Base-by-base conservation (phyloP, 2,888 invertebrate genomes). In the Phyto melanocephala region DNA sequence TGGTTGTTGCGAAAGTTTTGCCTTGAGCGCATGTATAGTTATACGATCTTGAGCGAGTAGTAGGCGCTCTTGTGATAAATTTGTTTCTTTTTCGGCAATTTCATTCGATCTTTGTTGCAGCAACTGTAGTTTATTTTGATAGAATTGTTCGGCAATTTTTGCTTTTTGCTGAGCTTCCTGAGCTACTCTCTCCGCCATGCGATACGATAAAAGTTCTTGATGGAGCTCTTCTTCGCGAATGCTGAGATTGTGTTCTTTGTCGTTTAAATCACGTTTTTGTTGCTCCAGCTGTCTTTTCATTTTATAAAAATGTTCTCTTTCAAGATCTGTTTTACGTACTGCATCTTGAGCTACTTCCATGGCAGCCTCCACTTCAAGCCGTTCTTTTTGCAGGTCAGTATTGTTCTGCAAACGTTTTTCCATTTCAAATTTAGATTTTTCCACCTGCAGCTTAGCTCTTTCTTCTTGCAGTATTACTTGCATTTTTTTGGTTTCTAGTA, bases 291-390 rank as follows among this genome's bases (percentile, higher is more conserved):
- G 88, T 0, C 91, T 86, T 81, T 91, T 90, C 75, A 88, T 85
- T 71, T 87, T 89, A 60, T 89, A 87, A 15, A 87, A 89, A 3
- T 90, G 88, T 40, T 90, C 89, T 1, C 91, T 88, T 81, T 91
- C 91, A 6, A 87, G 84, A 82, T 91, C 91, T 0, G 91, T 89
- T 65, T 88, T 90, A 0, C 87, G 87, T 1, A 90, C 87, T 0
- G 91, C 90, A 82, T 91, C 91, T 8, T 91, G 88, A 0, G 92
- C 91, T 35, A 91, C 89, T 75, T 90, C 87, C 4, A 91, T 77
- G 6, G 90, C 88, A 0, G 90, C 88, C 58, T 91, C 91, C 28
- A 90, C 75, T 80, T 91, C 91, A 10, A 87, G 20, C 0, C 88
- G 87, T 11, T 88, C 86, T 56, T 87, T 87, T 17, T 90, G 87